Evolutionary conservation across 1,140 invertebrate genomes (phyloP), one percentile per base, ranked within the genome.

Genomic region (Arion vulgaris): DNA sequence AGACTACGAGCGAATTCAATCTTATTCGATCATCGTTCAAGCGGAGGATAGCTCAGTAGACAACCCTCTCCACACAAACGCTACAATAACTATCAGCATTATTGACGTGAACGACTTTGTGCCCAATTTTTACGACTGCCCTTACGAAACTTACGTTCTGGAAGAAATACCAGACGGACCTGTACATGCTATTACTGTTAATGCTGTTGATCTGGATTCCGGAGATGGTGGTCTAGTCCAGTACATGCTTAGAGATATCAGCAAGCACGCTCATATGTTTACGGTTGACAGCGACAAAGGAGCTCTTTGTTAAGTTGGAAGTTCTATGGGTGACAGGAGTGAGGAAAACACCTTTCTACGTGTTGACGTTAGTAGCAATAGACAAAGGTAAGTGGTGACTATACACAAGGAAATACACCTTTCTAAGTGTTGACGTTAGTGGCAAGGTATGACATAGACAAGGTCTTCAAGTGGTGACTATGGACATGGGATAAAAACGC

Each of bases 21-120:
- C 95, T 11, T 98, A 98, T 88, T 92, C 95, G 28, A 91, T 99
- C 80, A 96, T 94, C 0, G 95, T 99, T 13, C 95, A 95, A 79
- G 97, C 96, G 0, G 97, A 98, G 92, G 97, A 98, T 91, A 96
- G 95, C 89, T 96, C 96, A 0, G 94, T 94, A 73, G 94, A 86
- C 78, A 73, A 89, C 0, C 93, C 94, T 80, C 28, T 75, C n/a
- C 94, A 94, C 84, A 96, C 96, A 89, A 95, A 94, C 9, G 95
- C 96, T 26, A 92, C 92, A 49, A 93, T 95, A 26, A 88, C 92
- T 45, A 93, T 95, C 51, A 89, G 87, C 9, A 95, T 99, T 9
- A 94, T 95, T 39, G 98, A 99, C 92, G 96, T 98, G 85, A 98
- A 99, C 92, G 98, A 99, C 93, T 98, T 98, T 89, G 95, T 96